Base-by-base conservation (phyloP, 2,888 invertebrate genomes). In the Stegana nigrithorax region DNA sequence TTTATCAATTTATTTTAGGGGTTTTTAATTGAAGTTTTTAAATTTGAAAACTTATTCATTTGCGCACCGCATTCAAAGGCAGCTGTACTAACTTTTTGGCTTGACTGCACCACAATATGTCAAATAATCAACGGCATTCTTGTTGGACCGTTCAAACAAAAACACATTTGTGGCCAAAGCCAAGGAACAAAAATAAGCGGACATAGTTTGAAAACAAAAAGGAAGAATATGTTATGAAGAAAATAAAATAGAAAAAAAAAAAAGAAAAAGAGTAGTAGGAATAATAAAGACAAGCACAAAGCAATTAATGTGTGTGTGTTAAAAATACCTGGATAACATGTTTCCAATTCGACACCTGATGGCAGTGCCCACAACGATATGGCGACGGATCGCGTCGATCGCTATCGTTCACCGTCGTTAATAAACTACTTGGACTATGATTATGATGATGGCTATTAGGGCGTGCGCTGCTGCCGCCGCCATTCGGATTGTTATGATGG, bases 281-380 rank as follows among this genome's bases (percentile, higher is more conserved):
- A 23, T n/a, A 32, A 47, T 45, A 36, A 26, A 26, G 32, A n/a
- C n/a, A n/a, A n/a, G n/a, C n/a, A n/a, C n/a, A n/a, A 61, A 64
- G 58, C 56, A 63, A 25, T 61, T 62, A 72, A 55, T 55, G 51
- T 26, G 53, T 17, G 36, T 55, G 53, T 17, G 53, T 55, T 69
- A 67, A 71, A 79, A 81, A 85, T 89, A 92, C 92, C 91, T 92
- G 92, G 87, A 92, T 92, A 83, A 92, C 92, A 88, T 92, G 92
- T 89, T 92, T 92, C 92, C 92, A 92, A 87, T 92, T 92, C 74
- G 92, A 92, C 83, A 91, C 88, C 88, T 92, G 92, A 87, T 91
- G 91, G 87, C 92, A 92, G 87, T 92, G 92, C 75, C 92, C 92
- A 87, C 92, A 92, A 82, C 91, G 90, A 83, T 90, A 90, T 80